Conservation (phyloP, 1,140 invertebrate species). For the Lepidurus couesii region DNA sequence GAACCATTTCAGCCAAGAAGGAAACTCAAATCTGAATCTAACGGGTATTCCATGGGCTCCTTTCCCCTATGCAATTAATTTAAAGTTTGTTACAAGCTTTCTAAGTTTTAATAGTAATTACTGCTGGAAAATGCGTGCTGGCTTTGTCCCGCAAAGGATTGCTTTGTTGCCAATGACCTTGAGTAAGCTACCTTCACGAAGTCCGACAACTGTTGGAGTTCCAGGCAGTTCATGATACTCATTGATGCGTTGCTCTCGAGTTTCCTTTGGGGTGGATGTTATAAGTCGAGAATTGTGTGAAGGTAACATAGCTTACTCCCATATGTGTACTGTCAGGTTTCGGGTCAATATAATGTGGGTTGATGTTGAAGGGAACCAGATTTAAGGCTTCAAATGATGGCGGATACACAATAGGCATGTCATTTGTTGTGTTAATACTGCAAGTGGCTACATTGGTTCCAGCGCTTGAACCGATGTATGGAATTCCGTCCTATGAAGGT, state of each 20-base stretch:
- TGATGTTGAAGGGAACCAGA: conserved; percentile 77
- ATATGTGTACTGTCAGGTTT: conserved; percentile 58
- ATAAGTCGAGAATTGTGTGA: neutral
- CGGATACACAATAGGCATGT: conserved; percentile 77
- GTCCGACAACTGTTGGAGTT: conserved; percentile 56
- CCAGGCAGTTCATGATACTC: conserved; percentile 57
- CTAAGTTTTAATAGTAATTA: conserved; percentile 45
- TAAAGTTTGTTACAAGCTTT: conserved; percentile 31
- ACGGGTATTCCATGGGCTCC: conserved; percentile 49
- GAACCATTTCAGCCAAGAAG: conserved; percentile 40
- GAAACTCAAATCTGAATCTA: conserved; percentile 56
- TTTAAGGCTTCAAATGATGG: conserved; percentile 64
- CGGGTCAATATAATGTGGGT: conserved; percentile 72
- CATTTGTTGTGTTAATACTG: conserved; percentile 74
- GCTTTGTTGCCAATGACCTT: conserved; percentile 50
- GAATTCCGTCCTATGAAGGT: conserved; percentile 53
- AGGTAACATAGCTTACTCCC: conserved; percentile 53
- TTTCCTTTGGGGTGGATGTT: conserved; percentile 49
- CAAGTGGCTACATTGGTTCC: conserved; percentile 74
- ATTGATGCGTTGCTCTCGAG: conserved; percentile 54
- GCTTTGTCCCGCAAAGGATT: conserved; percentile 54
- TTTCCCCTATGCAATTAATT: conserved; percentile 47
- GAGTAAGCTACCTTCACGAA: conserved; percentile 64
- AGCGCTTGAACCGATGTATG: conserved; percentile 74
- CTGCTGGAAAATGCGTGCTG: conserved; percentile 60